A percentile compares a stretch with the other conserved stretches of the same genome.
Conservation (phyloP, 2,888 invertebrate genomes). For the Amphipoea lucens region DNA sequence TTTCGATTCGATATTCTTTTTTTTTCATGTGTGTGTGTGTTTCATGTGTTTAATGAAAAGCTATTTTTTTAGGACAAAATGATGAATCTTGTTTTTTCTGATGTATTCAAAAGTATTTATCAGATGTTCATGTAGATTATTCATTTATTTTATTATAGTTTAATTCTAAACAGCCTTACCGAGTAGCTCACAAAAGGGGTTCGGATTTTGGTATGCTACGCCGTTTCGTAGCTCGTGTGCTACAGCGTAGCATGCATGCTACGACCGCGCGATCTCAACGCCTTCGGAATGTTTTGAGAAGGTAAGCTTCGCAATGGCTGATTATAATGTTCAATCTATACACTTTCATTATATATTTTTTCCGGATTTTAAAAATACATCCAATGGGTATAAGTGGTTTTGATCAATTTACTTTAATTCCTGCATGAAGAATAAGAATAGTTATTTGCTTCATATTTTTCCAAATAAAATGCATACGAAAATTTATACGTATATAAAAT, state of each 20-base stretch:
- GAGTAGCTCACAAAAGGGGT: not conserved
- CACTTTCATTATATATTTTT: not conserved
- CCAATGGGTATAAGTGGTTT: not conserved
- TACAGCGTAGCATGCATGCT: constrained; percentile 43
- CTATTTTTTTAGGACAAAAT: not conserved
- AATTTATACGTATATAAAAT: constrained; percentile 46
- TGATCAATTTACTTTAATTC: constrained; percentile 4
- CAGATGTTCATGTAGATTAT: not conserved
- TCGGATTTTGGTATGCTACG: not conserved
- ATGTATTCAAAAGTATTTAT: not conserved
- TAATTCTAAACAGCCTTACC: not conserved
- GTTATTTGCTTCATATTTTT: constrained; percentile 37
- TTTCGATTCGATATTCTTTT: not conserved
- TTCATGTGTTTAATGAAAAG: not conserved
- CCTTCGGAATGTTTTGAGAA: not conserved
- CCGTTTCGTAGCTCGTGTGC: constrained; percentile 12
- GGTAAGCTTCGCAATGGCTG: not conserved
- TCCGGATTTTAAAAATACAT: not conserved
- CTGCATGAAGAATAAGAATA: constrained; percentile 24
- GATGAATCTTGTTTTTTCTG: not conserved
- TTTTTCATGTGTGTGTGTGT: not conserved
- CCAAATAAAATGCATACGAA: constrained; percentile 44
- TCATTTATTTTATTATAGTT: not conserved
- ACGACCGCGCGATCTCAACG: not conserved
- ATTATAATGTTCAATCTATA: not conserved